Evolutionary conservation across 2,888 invertebrate species (phyloP).

Genomic region (Thereva nobilitata): DNA sequence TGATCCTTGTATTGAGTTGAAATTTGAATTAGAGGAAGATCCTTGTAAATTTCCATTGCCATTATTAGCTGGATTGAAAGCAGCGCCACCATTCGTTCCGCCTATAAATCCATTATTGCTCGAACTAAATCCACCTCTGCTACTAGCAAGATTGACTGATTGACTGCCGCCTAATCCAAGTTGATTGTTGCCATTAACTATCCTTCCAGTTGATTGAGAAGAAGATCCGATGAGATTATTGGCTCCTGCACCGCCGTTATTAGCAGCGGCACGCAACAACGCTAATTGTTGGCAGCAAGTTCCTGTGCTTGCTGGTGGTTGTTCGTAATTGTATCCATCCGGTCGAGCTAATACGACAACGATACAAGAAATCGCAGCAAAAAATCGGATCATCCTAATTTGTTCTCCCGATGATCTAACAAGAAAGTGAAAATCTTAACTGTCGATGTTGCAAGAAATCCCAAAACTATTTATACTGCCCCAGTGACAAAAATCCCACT

Average conservation of each 20-base stretch:
- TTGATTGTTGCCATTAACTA: conserved; percentile 48
- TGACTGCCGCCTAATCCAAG: conserved; percentile 44
- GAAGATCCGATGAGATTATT: not conserved
- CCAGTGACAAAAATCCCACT: not conserved
- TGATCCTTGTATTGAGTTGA: too few species aligned
- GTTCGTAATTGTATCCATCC: conserved; percentile 66
- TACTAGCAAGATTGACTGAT: conserved; percentile 56
- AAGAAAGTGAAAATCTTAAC: conserved; percentile 22
- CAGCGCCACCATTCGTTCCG: too few species aligned
- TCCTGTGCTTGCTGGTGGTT: conserved; percentile 44
- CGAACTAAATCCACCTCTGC: conserved; percentile 45
- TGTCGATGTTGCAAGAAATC: conserved; percentile 28
- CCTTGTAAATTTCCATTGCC: too few species aligned
- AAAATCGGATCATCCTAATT: conserved; percentile 15
- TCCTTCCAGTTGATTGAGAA: conserved; percentile 46
- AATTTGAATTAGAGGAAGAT: too few species aligned
- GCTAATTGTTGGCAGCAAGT: conserved; percentile 45
- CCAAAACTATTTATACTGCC: conserved; percentile 36
- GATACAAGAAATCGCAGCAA: conserved; percentile 48
- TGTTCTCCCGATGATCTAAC: conserved; percentile 29
- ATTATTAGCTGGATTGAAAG: too few species aligned
- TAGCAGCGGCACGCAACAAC: conserved; percentile 12
- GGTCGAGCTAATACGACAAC: conserved; percentile 64
- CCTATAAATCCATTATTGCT: conserved; percentile 33
- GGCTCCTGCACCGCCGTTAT: not conserved